A percentile compares a stretch with the other conserved stretches of the same genome.
phyloP scores from a whole-genome alignment of 2,113 vertebrate species.

The Proteles cristata region DNA sequence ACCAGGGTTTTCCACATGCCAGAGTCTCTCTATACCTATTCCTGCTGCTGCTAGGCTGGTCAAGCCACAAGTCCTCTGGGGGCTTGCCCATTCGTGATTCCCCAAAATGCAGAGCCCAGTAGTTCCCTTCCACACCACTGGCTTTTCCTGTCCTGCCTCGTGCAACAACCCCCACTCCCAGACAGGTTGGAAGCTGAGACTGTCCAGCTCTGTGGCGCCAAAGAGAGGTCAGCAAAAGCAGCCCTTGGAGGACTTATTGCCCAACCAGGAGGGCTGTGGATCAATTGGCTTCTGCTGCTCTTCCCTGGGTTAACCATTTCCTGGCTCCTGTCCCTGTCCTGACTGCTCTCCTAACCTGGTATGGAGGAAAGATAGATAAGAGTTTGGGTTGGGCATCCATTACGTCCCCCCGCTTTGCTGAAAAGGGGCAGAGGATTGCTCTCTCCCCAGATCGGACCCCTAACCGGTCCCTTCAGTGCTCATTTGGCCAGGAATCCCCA shows the following conservation, averaged over 20 bases:
- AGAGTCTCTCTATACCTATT: neutral
- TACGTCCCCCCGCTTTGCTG: neutral
- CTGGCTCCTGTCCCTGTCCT: neutral
- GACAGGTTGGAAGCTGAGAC: neutral
- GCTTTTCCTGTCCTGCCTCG: neutral
- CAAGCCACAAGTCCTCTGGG: neutral
- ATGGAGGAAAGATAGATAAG: neutral
- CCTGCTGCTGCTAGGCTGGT: neutral
- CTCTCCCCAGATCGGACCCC: neutral
- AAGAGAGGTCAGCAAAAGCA: slow-evolving; percentile 51
- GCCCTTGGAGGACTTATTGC: slow-evolving; percentile 37
- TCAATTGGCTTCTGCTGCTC: neutral
- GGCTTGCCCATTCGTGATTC: neutral
- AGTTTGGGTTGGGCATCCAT: neutral
- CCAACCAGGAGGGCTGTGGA: slow-evolving; percentile 22
- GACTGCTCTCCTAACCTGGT: neutral
- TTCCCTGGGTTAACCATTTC: slow-evolving; percentile 59
- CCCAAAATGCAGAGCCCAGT: neutral
- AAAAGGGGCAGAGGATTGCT: neutral
- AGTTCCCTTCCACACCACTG: neutral
- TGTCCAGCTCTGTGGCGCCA: neutral
- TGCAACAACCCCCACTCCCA: neutral
- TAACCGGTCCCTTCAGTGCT: neutral
- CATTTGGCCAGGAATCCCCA: neutral
- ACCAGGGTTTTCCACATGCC: neutral